Conservation (phyloP, 37 sponge, comb jelly and placozoan species). For the Eunapius fragilis region DNA sequence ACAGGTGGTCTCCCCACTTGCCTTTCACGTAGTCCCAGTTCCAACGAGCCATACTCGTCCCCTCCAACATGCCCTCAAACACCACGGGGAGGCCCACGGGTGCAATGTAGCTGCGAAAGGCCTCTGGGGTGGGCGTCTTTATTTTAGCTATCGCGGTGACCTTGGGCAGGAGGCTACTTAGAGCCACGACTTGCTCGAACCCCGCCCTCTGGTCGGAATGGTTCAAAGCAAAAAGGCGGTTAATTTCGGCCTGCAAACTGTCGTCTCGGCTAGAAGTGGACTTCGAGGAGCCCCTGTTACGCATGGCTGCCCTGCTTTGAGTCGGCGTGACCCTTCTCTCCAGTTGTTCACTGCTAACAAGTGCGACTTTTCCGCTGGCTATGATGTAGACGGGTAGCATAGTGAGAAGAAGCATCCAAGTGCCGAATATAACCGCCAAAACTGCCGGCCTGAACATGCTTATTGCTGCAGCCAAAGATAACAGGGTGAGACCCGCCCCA, state of each 20-base stretch:
- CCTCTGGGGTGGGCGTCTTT: constrained; percentile 64
- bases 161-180: constrained; percentile 69
- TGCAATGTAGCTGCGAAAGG: constrained; percentile 87
- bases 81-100: constrained; percentile 83
- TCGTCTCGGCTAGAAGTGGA: neutral
- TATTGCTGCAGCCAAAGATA: neutral
- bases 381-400: neutral
- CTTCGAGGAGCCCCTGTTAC: neutral
- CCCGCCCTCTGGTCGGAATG: constrained; percentile 42
- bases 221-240: neutral
- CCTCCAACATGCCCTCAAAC: constrained; percentile 82
- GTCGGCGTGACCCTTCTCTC: neutral
- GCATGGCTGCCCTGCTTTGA: neutral
- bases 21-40: constrained; percentile 72
- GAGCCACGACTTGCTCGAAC: constrained; percentile 57
- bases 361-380: neutral
- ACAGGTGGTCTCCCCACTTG: constrained; percentile 73
- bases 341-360: neutral
- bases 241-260: constrained; percentile 9
- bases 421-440: neutral
- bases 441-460: neutral
- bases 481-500: neutral
- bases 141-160: constrained; percentile 63
- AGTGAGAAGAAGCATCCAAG: neutral
- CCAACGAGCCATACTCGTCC: constrained; percentile 61